Conservation (phyloP, 92 coral and sea anemone species). For the Meandrina meandrites region DNA sequence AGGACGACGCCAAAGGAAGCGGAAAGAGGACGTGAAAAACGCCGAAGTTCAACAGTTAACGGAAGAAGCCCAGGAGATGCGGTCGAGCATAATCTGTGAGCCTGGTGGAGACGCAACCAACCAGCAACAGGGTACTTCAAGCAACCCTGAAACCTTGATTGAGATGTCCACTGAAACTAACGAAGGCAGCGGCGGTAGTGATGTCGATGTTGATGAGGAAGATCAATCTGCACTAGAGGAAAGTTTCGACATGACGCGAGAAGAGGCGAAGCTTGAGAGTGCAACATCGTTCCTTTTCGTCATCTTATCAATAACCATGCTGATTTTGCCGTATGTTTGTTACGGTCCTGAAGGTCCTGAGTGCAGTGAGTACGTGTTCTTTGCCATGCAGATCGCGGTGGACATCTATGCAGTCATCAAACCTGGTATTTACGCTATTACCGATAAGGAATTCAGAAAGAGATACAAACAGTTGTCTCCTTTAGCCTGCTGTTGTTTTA, state of each 20-base stretch:
- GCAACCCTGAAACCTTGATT: too few relatives aligned
- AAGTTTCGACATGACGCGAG: slow-evolving; percentile 2
- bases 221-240: not conserved
- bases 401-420: slow-evolving; percentile 9
- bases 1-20: not conserved
- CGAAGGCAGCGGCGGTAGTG: not conserved
- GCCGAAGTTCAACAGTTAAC: not conserved
- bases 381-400: not conserved
- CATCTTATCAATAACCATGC: not conserved
- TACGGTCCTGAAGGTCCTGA: not conserved
- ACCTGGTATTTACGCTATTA: slow-evolving; percentile 21
- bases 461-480: slow-evolving; percentile 22
- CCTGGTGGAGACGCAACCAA: too few relatives aligned
- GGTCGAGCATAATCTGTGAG: too few relatives aligned
- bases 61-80: not conserved
- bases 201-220: not conserved
- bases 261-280: slow-evolving; percentile 1
- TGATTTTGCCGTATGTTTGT: not conserved
- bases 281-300: not conserved
- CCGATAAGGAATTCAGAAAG: slow-evolving; percentile 18
- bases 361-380: not conserved
- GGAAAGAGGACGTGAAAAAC: not conserved
- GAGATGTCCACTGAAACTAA: too few relatives aligned
- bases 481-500: slow-evolving; percentile 28
- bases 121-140: too few relatives aligned